Evolutionary conservation across 1,140 invertebrate species (phyloP), one percentile per base, ranked within the genome.

Genomic region (Lerema accius): DNA sequence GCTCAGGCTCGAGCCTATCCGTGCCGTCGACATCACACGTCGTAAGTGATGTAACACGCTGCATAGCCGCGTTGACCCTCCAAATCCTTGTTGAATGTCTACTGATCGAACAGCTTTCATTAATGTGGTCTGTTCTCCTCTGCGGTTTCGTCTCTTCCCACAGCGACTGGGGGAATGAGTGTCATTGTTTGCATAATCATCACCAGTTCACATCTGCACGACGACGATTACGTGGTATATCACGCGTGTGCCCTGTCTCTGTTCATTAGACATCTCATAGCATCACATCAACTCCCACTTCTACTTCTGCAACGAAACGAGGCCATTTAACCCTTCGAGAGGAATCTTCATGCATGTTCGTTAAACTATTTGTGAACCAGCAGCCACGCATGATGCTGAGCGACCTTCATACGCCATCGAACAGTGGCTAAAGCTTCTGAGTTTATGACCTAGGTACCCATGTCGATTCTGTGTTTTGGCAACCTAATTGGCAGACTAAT

Each of bases 1-100:
- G 92, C 79, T 93, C 92, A 87, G 94, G 94, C 92, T 95, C 94
- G 89, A 95, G 94, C 90, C 92, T 95, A 83, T 95, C 94, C 88
- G 94, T 95, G 91, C 94, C 94, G 82, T 94, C 94, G 69, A 92
- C 94, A 61, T 92, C 92, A 68, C 91, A 89, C 89, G 92, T 91
- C 82, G 92, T 93, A 93, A 93, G 92, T 93, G 82, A 75, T 78
- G 75, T 80, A 55, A 68, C 69, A 50, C 73, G 62, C 71, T 73
- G 74, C 76, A 72, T 73, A 73, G 69, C 76, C 71, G 72, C 71
- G 76, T 77, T 70, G 65, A 39, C 60, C 76, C 69, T 68, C 70
- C 65, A 62, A 77, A 70, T 71, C 76, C 73, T 75, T 82, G 66
- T 77, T 85, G 62, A 82, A 82, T 88, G 79, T 86, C 77, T 71